Evolutionary conservation across 2,113 vertebrate genomes (phyloP).

Genomic region (Ranitomeya imitator): DNA sequence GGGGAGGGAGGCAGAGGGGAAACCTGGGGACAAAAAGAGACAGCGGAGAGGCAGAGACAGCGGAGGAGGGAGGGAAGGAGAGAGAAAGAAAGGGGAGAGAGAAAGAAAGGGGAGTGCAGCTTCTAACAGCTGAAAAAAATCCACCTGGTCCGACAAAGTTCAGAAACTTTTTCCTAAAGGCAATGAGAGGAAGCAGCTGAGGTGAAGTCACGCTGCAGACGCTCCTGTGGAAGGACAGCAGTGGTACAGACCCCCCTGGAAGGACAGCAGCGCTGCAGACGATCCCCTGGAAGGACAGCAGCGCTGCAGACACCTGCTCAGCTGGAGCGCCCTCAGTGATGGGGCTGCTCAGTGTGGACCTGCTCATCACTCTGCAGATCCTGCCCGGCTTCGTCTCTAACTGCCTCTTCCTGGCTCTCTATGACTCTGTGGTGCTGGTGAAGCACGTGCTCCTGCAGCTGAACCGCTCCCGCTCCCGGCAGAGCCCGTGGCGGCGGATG

Average conservation of each 20-base stretch:
- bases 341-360: constrained; percentile 88
- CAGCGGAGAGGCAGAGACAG: constrained; percentile 65
- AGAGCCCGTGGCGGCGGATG: constrained; percentile 90
- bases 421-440: constrained; percentile 92
- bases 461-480: constrained; percentile 79
- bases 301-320: constrained; percentile 47
- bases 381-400: constrained; percentile 97
- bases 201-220: not conserved
- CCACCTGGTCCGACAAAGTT: constrained; percentile 28
- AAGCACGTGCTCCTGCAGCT: constrained; percentile 88
- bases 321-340: constrained; percentile 70
- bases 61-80: constrained; percentile 58
- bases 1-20: constrained; percentile 74
- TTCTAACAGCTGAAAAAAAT: constrained; percentile 1
- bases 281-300: too few relatives aligned
- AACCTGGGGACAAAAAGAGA: constrained; percentile 76
- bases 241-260: not conserved
- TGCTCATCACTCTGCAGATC: constrained; percentile 93
- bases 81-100: constrained; percentile 17
- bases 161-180: constrained; percentile 19
- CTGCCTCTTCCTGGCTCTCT: constrained; percentile 94
- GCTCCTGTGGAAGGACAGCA: not conserved
- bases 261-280: too few relatives aligned
- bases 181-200: constrained; percentile 37
- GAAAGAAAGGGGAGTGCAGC: constrained; percentile 9